Evolutionary conservation across 2,113 vertebrate species (phyloP), one percentile per base, ranked within the genome.

Genomic region (Hypocryptadius cinnamomeus): DNA sequence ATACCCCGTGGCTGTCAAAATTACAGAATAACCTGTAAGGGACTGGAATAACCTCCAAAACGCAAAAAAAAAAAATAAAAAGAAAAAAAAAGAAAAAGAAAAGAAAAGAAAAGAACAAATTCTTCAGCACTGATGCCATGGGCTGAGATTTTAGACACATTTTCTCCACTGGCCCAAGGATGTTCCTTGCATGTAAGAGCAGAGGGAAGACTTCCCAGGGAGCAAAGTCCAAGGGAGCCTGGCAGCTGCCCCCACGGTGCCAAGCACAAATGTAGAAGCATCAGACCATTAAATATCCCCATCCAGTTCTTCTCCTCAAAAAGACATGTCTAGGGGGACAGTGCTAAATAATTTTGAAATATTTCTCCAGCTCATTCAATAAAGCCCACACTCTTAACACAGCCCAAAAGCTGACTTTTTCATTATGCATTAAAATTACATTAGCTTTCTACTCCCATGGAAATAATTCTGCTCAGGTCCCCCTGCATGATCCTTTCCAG

Each of bases 211-310:
- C 8, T 25, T 74, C 13, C 6, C 17, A 16, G 13, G 20, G n/a
- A 88, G 13, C 13, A 35, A 73, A 73, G 37, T 33, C 40, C 40
- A 23, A 39, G 56, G 15, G 4, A 74, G 13, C 22, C n/a, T 14
- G 30, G 39, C 15, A 40, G 39, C 40, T 69, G 18, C n/a, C 37
- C 33, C 37, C 8, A 5, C 0, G 0, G 51, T 19, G 45, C 12
- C 56, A 54, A 82, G 57, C 15, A 21, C 17, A 73, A 63, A 74
- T 1, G 9, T 44, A 37, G 13, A 85, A 56, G 21, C 9, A 40
- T 30, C 5, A 77, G 56, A 47, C 7, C 44, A 15, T 61, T 17
- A 57, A 5, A 31, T 4, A 73, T 42, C 35, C 14, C 15, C 16
- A 47, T 56, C 39, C 48, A 64, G 33, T 23, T 53, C 44, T 64